These are phyloP conservation scores for Plebejus melissa DNA, from an alignment of 2,888 invertebrate genomes.

Conservation along the genomic window DNA sequence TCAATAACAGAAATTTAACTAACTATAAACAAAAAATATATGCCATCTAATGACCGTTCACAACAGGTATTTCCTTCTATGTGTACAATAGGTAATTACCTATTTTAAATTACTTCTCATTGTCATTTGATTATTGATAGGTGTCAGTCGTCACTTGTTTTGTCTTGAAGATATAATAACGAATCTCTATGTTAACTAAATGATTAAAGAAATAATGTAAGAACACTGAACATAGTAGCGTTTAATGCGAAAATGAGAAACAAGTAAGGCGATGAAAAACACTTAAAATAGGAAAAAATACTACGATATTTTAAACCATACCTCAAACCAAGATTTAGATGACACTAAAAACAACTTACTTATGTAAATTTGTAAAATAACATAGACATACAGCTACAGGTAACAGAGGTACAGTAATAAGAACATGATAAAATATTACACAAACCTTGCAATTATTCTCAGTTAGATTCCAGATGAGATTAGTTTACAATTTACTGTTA, in stretches of 20 bases:
- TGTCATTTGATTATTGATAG: neutral
- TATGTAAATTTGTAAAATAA: too few relatives aligned
- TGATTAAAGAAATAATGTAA: neutral
- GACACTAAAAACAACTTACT: neutral
- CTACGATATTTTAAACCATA: neutral
- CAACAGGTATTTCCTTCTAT: constrained; percentile 19
- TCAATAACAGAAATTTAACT: constrained; percentile 39
- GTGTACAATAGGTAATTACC: constrained; percentile 7
- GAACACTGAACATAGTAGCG: neutral
- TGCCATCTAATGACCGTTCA: constrained; percentile 24
- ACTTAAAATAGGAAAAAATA: neutral
- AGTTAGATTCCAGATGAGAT: neutral
- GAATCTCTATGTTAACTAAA: neutral
- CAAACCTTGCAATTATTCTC: neutral
- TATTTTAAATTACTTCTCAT: neutral
- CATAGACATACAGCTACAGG: too few relatives aligned
- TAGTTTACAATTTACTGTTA: neutral
- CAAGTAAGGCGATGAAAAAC: neutral
- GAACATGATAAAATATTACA: neutral
- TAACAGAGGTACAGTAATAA: too few relatives aligned
- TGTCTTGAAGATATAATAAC: neutral
- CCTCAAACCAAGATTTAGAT: neutral
- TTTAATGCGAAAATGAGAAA: neutral
- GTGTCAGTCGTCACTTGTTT: constrained; percentile 15
- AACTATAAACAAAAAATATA: constrained; percentile 35